Percentiles rank a stretch among this genome's conserved stretches.
phyloP scores from a whole-genome alignment of 2,888 invertebrate genomes.

The Andrena praecox region DNA sequence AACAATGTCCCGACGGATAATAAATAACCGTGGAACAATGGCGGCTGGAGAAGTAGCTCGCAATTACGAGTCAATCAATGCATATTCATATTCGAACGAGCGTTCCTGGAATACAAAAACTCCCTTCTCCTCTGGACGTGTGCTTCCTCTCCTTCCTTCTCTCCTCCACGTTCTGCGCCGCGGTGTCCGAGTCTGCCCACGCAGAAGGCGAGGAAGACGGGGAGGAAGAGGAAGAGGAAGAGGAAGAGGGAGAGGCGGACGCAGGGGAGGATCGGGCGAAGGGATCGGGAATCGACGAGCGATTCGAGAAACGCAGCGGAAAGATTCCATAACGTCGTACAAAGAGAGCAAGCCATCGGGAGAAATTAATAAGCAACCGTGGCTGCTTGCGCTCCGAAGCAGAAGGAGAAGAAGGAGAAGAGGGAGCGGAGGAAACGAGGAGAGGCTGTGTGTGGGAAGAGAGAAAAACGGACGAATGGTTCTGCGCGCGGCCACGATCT shows the following conservation, averaged over 20 bases:
- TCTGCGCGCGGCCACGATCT: constrained; percentile 12
- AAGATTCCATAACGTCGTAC: constrained; percentile 69
- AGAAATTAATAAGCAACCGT: constrained; percentile 72
- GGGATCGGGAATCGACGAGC: constrained; percentile 63
- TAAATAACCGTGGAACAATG: constrained; percentile 72
- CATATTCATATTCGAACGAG: constrained; percentile 75
- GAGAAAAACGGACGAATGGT: constrained; percentile 30
- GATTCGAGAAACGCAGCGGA: constrained; percentile 73
- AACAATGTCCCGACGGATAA: constrained; percentile 66
- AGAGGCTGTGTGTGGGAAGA: constrained; percentile 8
- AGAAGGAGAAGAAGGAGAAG: constrained; percentile 22
- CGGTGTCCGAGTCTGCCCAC: constrained; percentile 51
- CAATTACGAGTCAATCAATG: constrained; percentile 77
- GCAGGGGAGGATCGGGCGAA: constrained; percentile 27
- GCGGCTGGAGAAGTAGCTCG: constrained; percentile 68
- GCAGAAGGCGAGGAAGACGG: constrained; percentile 25
- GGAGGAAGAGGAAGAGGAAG: constrained; percentile 25
- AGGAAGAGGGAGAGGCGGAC: constrained; percentile 7
- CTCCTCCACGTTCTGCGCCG: constrained; percentile 44
- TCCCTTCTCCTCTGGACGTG: constrained; percentile 38
- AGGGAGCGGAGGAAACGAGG: constrained; percentile 13
- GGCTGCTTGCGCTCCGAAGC: constrained; percentile 40
- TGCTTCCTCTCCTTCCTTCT: constrained; percentile 36
- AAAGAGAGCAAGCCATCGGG: constrained; percentile 69
- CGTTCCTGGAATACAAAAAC: constrained; percentile 75